Percentiles rank a stretch among this genome's conserved stretches.
phyloP scores from a whole-genome alignment of 2,888 invertebrate species.

The Hololepta plana region DNA sequence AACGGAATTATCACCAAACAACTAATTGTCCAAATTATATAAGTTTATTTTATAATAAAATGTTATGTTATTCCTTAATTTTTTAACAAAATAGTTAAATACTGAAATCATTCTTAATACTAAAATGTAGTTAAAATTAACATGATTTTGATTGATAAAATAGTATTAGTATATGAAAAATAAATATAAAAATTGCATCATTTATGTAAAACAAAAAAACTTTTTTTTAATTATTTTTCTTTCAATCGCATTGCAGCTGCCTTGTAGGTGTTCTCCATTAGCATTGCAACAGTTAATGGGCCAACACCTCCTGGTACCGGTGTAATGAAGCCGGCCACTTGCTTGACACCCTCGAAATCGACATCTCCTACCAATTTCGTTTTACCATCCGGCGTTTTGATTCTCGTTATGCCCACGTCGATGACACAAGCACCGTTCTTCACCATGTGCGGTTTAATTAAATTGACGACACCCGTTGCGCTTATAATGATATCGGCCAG shows the following conservation, averaged over 20 bases:
- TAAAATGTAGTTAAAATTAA: no score
- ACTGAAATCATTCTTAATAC: no score
- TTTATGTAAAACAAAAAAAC: no score
- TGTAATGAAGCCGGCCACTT: slow-evolving; percentile 70
- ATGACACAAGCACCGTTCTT: slow-evolving; percentile 78
- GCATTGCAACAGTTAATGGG: slow-evolving; percentile 87
- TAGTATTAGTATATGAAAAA: no score
- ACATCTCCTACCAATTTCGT: slow-evolving; percentile 73
- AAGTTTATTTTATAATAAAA: no score
- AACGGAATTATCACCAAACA: no score
- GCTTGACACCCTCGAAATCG: slow-evolving; percentile 65
- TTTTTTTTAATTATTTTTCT: slow-evolving; percentile 1
- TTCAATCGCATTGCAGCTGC: slow-evolving; percentile 34
- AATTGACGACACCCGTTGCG: slow-evolving; percentile 56
- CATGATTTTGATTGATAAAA: no score
- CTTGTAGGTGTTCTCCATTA: slow-evolving; percentile 74
- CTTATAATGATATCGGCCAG: slow-evolving; percentile 62
- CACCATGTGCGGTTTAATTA: slow-evolving; percentile 69
- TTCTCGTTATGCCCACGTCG: slow-evolving; percentile 71
- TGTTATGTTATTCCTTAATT: no score
- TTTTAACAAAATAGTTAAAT: no score
- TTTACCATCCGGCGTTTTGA: slow-evolving; percentile 45
- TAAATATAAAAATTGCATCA: no score
- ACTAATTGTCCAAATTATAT: no score
- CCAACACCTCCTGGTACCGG: slow-evolving; percentile 89